Base-by-base conservation (phyloP, 2,113 vertebrate genomes). In the Ochotona princeps region DNA sequence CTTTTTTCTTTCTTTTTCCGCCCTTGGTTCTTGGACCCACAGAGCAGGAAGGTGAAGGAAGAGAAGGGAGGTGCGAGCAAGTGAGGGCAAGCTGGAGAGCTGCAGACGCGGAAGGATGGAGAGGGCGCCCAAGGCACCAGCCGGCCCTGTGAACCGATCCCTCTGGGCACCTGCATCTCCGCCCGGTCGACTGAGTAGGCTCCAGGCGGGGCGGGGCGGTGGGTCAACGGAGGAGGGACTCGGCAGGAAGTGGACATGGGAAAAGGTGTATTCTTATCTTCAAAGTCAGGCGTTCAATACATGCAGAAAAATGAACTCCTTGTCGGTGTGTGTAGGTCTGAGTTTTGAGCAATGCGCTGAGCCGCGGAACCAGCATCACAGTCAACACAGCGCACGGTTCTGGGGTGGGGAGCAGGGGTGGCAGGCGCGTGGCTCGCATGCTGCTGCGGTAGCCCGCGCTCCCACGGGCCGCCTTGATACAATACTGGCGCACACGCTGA, bases 331-430 rank as follows among this genome's bases (percentile, higher is more conserved):
- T 51, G 26, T 21, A 61, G 32, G 72, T 87, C 91, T 80, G 93
- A 89, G 67, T 96, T 91, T 91, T 51, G 94, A 92, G 57, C 84
- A 65, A 93, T 1, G 51, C 63, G 7, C 20, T 15, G 35, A 73
- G 75, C 72, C 70, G n/a, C 38, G 82, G 44, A 88, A 30, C 51
- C 89, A 51, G 23, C 44, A 75, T 65, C 38, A 18, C 70, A 28
- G 28, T 4, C 85, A 38, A 23, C 83, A 86, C n/a, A 26, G 18
- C 1, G 54, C 51, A 38, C 72, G 47, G 92, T 47, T 80, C 67
- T 7, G 10, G 32, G 38, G 30, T 35, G 5, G 49, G 44, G 28
- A 18, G 60, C 13, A 26, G 70, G 84, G 38, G 51, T 79, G 18
- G 54, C 70, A n/a, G 49, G 89, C n/a, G 72, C 72, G 25, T 26